Conservation (phyloP, 1,140 invertebrate genomes). For the Drosophila repleta region DNA sequence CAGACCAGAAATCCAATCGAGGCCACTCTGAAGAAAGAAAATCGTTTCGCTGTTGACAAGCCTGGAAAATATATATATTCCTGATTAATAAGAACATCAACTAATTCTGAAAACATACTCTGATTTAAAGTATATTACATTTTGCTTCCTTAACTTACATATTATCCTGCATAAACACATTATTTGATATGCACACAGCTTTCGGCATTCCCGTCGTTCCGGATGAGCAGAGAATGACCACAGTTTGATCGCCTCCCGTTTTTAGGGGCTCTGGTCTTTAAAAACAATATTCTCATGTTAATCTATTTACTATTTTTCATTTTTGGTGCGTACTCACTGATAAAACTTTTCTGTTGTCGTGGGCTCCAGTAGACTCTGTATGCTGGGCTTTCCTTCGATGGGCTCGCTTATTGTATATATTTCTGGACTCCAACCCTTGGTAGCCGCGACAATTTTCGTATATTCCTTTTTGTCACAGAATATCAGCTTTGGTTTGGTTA, state of each 20-base stretch:
- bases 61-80: background rate
- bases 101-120: too few species aligned
- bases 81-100: too few species aligned
- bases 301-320: too few species aligned
- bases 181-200: slow-evolving; percentile 89
- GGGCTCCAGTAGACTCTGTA: slow-evolving; percentile 38
- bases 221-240: slow-evolving; percentile 85
- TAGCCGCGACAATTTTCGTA: slow-evolving; percentile 13
- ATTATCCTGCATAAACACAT: slow-evolving; percentile 18
- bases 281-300: background rate
- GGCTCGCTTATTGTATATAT: slow-evolving; percentile 29
- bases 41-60: slow-evolving; percentile 28
- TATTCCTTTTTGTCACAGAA: slow-evolving; percentile 49
- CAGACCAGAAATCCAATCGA: slow-evolving; percentile 53
- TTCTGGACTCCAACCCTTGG: slow-evolving; percentile 13
- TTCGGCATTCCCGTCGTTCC: slow-evolving; percentile 92
- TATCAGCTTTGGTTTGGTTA: slow-evolving; percentile 47
- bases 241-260: slow-evolving; percentile 48
- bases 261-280: slow-evolving; percentile 39
- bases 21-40: slow-evolving; percentile 19
- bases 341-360: slow-evolving; percentile 43
- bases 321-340: slow-evolving; percentile 27
- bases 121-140: too few species aligned
- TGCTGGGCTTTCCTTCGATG: slow-evolving; percentile 25
- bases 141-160: slow-evolving; percentile 17